phyloP scores from a whole-genome alignment of 2,888 invertebrate species.

The Idaea biselata region DNA sequence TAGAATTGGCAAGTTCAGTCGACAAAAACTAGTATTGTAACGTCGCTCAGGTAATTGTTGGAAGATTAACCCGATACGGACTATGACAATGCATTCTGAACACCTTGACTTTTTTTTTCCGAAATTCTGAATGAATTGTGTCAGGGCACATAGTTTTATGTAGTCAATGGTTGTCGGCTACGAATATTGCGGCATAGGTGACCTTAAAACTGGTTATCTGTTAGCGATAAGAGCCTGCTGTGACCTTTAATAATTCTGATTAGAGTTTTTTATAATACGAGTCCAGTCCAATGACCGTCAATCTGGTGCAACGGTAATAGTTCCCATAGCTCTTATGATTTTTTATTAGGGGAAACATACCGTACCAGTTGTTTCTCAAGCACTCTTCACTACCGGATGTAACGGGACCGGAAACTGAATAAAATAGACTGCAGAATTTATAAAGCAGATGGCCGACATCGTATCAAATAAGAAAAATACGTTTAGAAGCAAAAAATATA shows the following conservation, averaged over 20 bases:
- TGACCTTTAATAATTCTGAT: slow-evolving; percentile 71
- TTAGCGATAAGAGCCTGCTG: slow-evolving; percentile 66
- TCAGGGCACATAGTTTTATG: slow-evolving; percentile 31
- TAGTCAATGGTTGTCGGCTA: slow-evolving; percentile 28
- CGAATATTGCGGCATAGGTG: slow-evolving; percentile 61
- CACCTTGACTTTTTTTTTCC: slow-evolving; percentile 65
- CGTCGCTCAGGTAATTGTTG: slow-evolving; percentile 62
- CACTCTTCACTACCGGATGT: slow-evolving; percentile 68
- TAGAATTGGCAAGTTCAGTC: slow-evolving; percentile 56
- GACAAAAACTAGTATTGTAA: slow-evolving; percentile 66
- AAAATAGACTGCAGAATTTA: slow-evolving; percentile 54
- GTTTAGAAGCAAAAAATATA: slow-evolving; percentile 36
- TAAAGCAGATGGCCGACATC: slow-evolving; percentile 57
- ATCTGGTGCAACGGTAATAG: slow-evolving; percentile 31
- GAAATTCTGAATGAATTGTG: slow-evolving; percentile 41
- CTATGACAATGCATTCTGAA: slow-evolving; percentile 59
- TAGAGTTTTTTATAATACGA: slow-evolving; percentile 58
- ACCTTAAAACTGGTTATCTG: slow-evolving; percentile 70
- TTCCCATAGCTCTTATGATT: slow-evolving; percentile 47
- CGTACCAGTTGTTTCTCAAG: slow-evolving; percentile 51
- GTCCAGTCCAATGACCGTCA: slow-evolving; percentile 72
- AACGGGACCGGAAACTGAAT: slow-evolving; percentile 70
- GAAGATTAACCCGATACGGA: slow-evolving; percentile 76
- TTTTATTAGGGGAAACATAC: slow-evolving; percentile 45
- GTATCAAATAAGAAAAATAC: slow-evolving; percentile 42